Evolutionary conservation across 2,888 invertebrate genomes (phyloP).

Genomic region (Drosophila pseudotalamancana): DNA sequence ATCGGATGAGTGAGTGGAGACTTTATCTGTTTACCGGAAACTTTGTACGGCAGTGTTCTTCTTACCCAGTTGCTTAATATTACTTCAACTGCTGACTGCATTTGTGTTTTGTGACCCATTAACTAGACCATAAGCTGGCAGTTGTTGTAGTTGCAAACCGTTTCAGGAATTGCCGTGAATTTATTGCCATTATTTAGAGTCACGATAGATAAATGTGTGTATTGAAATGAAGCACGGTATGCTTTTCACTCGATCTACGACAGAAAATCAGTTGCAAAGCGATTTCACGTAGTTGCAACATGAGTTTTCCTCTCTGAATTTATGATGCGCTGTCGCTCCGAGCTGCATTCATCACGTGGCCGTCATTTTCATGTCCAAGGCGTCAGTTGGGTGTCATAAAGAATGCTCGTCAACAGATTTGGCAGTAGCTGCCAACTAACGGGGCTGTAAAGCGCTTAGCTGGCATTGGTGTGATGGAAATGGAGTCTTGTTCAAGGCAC

Average conservation of each 20-base stretch:
- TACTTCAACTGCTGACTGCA: not conserved
- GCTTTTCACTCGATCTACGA: constrained; percentile 11
- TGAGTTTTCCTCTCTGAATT: constrained; percentile 44
- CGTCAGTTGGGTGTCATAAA: constrained; percentile 73
- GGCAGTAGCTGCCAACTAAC: constrained; percentile 28
- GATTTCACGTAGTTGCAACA: constrained; percentile 45
- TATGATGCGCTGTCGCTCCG: constrained; percentile 55
- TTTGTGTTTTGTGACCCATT: not conserved
- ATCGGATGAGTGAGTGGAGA: not conserved
- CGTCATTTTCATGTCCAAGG: constrained; percentile 68
- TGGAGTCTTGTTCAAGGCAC: too few species aligned
- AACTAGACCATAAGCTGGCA: not conserved
- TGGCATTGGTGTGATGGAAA: too few species aligned
- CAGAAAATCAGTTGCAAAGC: constrained; percentile 34
- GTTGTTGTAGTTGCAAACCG: not conserved
- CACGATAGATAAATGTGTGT: not conserved
- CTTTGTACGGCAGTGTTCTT: not conserved
- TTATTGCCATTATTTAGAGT: constrained; percentile 3
- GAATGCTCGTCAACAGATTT: constrained; percentile 69
- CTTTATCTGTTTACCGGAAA: not conserved
- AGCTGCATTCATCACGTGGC: constrained; percentile 71
- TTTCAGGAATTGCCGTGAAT: not conserved
- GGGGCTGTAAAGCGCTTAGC: constrained; percentile 45
- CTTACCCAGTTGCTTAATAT: not conserved
- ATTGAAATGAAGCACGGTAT: constrained; percentile 12